Base-by-base conservation (phyloP, 2,113 vertebrate genomes). In the Cathartes aura region DNA sequence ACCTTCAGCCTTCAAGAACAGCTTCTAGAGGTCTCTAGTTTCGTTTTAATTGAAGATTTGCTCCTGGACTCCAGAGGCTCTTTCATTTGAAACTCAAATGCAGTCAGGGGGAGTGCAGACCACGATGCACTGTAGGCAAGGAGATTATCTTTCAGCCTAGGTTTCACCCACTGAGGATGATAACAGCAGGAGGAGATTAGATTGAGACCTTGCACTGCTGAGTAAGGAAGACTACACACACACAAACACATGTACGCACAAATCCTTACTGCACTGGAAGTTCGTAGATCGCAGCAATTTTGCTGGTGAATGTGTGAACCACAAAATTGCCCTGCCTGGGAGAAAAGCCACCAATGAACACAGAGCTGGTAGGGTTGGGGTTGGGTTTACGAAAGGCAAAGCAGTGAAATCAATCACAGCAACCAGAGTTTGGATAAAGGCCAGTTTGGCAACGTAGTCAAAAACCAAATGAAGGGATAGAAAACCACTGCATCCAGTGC, bases 321-420 rank as follows among this genome's bases (percentile, higher is more conserved):
- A 94, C 88, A 92, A 56, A 94, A 89, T 30, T 92, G 42, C 45
- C 64, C 59, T 82, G 16, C 36, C 70, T 78, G 58, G 53, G 53
- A 97, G 52, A 86, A 95, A 91, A 91, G 52, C n/a, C 76, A 89
- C 42, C 74, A 72, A 48, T 23, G 59, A 93, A 82, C 72, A 78
- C 34, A 52, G 59, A 80, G 63, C 9, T 60, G 26, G 40, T 86
- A 62, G n/a, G 36, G 38, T 2, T 91, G 40, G 71, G 21, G 32
- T 3, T 93, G 21, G 68, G 42, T 73, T 96, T 74, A 56, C 1
- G 9, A 67, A 93, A 20, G 11, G 81, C 87, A 94, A 71, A 87
- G 81, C 52, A 96, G 42, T 58, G n/a, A 90, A 87, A 75, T 85
- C 87, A 91, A 82, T 92, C 50, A 87, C 42, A 84, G 62, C 59